Percentiles rank a stretch among this genome's conserved stretches.
These are phyloP conservation scores for Encarsia formosa DNA, from an alignment of 2,888 invertebrate species.

Conservation along the genomic window DNA sequence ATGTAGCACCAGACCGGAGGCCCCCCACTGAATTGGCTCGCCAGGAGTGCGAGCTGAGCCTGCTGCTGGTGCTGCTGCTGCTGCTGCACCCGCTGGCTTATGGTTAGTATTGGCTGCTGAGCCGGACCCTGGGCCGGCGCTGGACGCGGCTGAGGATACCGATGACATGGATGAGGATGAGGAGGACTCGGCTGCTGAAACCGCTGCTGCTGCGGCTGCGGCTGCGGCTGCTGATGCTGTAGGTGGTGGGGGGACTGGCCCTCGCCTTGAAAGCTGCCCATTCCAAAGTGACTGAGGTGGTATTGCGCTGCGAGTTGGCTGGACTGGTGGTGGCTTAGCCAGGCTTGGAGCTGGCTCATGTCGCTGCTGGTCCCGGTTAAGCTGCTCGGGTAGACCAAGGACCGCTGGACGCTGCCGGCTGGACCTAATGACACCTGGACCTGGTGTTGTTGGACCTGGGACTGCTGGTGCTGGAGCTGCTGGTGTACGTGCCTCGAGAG, in stretches of 20 bases:
- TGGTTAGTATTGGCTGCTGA: background rate
- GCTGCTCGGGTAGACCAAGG: constrained; percentile 6
- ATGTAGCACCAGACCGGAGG: constrained; percentile 47
- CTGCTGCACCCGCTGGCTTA: constrained; percentile 17
- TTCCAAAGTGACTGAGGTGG: constrained; percentile 49
- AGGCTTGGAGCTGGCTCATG: constrained; percentile 10
- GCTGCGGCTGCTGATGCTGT: constrained; percentile 41
- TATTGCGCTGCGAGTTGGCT: constrained; percentile 39
- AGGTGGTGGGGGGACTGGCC: no score
- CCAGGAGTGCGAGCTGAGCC: constrained; percentile 37
- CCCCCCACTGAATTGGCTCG: constrained; percentile 48
- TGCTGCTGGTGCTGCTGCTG: constrained; percentile 26
- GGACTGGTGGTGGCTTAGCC: constrained; percentile 22
- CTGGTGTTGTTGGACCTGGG: constrained; percentile 11
- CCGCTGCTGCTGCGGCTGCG: constrained; percentile 53
- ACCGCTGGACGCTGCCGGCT: constrained; percentile 5
- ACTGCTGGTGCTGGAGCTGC: constrained; percentile 15
- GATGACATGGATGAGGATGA: constrained; percentile 27
- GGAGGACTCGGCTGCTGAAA: constrained; percentile 27
- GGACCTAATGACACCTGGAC: constrained; percentile 18
- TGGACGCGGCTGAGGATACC: constrained; percentile 25
- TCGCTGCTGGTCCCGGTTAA: constrained; percentile 22
- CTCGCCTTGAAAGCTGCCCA: constrained; percentile 50
- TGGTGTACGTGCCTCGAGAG: constrained; percentile 19
- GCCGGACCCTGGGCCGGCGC: background rate